phyloP scores from a whole-genome alignment of 1,140 invertebrate genomes.

The Diabrotica undecimpunctata region DNA sequence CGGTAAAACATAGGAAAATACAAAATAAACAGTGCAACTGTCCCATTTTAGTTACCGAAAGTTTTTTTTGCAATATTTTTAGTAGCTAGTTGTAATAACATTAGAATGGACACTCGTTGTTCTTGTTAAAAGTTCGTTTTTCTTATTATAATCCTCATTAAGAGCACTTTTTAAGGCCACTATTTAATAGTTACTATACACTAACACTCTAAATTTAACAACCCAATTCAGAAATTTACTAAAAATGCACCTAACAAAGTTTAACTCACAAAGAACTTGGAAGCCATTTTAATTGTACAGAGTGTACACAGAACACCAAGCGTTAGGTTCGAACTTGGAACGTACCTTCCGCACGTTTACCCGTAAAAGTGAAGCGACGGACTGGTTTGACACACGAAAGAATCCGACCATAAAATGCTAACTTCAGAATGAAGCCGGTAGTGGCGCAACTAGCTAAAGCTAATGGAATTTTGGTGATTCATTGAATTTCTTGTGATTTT shows the following conservation, averaged over 20 bases:
- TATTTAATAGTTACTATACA: not conserved
- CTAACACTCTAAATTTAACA: not conserved
- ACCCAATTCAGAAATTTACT: not conserved
- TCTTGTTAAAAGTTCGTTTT: not conserved
- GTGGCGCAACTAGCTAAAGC: no score
- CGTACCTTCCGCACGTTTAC: no score
- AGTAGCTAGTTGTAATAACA: not conserved
- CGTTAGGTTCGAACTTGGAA: no score
- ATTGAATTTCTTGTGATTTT: no score
- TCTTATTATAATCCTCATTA: not conserved
- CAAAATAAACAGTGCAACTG: not conserved
- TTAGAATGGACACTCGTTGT: not conserved
- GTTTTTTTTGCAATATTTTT: not conserved
- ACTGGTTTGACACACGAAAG: no score
- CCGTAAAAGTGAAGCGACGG: no score
- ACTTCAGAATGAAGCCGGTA: no score
- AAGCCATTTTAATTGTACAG: not conserved
- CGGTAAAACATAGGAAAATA: constrained; percentile 1
- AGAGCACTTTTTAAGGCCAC: not conserved
- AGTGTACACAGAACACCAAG: not conserved
- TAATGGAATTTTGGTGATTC: no score
- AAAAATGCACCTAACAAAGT: not conserved
- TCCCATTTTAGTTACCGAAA: not conserved
- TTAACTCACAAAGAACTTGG: constrained; percentile 1
- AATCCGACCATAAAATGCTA: no score